Conservation (phyloP, 2,113 vertebrate species). For the Tychaedon coryphoeus region DNA sequence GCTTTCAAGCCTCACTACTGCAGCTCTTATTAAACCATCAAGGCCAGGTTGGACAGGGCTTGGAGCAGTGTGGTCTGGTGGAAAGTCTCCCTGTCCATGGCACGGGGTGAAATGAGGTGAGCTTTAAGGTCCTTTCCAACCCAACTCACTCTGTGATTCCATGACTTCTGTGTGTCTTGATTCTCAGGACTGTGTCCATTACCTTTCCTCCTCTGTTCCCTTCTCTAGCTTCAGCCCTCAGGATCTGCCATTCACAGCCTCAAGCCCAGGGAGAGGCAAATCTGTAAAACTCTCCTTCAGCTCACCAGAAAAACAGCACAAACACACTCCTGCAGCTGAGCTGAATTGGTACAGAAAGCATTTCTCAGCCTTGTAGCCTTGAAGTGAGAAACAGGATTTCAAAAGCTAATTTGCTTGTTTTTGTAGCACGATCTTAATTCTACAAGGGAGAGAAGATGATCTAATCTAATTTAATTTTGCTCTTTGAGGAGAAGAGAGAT, state of each 20-base stretch:
- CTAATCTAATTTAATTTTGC: slow-evolving; percentile 77
- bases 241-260: background rate
- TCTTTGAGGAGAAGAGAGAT: slow-evolving; percentile 62
- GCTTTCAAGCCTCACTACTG: background rate
- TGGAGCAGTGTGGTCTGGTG: background rate
- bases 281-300: background rate
- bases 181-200: background rate
- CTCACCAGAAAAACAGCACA: background rate
- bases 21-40: background rate
- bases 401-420: slow-evolving; percentile 66
- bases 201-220: background rate
- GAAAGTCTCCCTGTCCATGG: background rate
- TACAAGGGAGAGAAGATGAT: slow-evolving; percentile 51
- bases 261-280: background rate
- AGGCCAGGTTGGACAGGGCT: accelerated
- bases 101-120: background rate
- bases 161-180: accelerated
- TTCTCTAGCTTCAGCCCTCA: background rate
- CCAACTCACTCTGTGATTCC: accelerated
- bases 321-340: background rate
- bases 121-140: background rate
- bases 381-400: slow-evolving; percentile 28
- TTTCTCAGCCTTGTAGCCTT: background rate
- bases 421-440: slow-evolving; percentile 58
- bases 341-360: background rate